These are phyloP conservation scores for Gopherus flavomarginatus DNA, from an alignment of 2,113 vertebrate genomes.

Conservation along the genomic window DNA sequence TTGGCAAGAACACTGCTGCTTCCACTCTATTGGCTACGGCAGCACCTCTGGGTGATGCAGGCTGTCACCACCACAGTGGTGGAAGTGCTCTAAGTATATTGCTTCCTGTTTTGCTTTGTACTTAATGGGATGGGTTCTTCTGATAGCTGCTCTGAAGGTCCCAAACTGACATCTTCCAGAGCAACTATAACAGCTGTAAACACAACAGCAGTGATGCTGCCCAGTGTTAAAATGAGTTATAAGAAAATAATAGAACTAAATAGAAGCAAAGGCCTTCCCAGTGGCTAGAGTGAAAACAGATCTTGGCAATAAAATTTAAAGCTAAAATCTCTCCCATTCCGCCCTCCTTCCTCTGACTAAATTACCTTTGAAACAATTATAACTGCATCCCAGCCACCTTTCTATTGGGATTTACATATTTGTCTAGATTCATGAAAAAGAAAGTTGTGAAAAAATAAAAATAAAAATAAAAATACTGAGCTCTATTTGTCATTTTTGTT, in stretches of 20 bases:
- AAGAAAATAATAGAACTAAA: neutral
- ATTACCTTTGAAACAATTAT: neutral
- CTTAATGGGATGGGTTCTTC: slow-evolving; percentile 43
- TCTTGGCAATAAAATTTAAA: neutral
- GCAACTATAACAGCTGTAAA: slow-evolving; percentile 28
- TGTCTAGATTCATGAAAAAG: neutral
- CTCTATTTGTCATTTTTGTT: neutral
- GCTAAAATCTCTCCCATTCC: neutral
- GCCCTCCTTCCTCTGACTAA: neutral
- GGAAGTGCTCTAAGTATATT: slow-evolving; percentile 24
- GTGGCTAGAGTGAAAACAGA: neutral
- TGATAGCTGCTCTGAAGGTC: slow-evolving; percentile 11
- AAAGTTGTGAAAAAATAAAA: neutral
- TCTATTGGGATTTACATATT: neutral
- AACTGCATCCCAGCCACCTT: neutral
- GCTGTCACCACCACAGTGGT: slow-evolving; percentile 12
- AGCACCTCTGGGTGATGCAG: slow-evolving; percentile 28
- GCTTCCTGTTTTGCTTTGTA: neutral
- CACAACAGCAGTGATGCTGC: neutral
- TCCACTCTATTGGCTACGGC: neutral
- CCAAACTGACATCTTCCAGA: slow-evolving; percentile 32
- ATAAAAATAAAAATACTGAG: neutral
- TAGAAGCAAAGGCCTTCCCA: neutral
- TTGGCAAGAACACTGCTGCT: neutral
- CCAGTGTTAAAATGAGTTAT: slow-evolving; percentile 2